Conservation (phyloP, 2,113 vertebrate species). For the Myotis yumanensis region DNA sequence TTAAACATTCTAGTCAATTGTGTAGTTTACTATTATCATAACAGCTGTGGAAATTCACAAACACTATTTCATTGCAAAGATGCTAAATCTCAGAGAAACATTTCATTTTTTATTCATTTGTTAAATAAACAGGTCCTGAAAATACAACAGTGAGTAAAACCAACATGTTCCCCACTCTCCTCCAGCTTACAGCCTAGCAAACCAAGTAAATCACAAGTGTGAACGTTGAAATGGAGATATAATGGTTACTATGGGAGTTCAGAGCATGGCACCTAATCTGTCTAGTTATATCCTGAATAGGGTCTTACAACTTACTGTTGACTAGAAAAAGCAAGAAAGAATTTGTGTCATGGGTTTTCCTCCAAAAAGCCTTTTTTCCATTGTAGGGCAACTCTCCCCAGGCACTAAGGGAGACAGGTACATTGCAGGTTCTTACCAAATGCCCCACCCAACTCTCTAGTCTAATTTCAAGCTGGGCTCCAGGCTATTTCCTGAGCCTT, state of each 20-base stretch:
- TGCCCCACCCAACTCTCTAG: not conserved
- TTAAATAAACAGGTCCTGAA: not conserved
- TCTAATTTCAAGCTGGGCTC: not conserved
- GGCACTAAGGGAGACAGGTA: not conserved
- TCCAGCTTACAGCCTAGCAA: not conserved
- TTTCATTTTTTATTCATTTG: not conserved
- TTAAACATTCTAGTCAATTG: not conserved
- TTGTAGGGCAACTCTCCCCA: not conserved
- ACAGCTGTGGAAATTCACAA: not conserved
- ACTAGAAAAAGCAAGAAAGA: not conserved
- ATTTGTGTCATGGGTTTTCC: not conserved
- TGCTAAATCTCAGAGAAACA: conserved; percentile 28
- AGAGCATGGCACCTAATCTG: not conserved
- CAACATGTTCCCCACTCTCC: not conserved
- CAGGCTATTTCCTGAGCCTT: not conserved
- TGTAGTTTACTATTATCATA: not conserved
- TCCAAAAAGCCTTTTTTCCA: not conserved
- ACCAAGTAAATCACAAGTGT: not conserved
- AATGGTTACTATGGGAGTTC: not conserved
- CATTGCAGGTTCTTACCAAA: not conserved
- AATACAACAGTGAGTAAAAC: not conserved
- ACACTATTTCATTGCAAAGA: not conserved
- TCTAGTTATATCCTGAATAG: not conserved
- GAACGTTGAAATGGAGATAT: not conserved
- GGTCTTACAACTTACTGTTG: not conserved